Conservation (phyloP, 2,888 invertebrate genomes). For the Aporophyla lueneburgensis region DNA sequence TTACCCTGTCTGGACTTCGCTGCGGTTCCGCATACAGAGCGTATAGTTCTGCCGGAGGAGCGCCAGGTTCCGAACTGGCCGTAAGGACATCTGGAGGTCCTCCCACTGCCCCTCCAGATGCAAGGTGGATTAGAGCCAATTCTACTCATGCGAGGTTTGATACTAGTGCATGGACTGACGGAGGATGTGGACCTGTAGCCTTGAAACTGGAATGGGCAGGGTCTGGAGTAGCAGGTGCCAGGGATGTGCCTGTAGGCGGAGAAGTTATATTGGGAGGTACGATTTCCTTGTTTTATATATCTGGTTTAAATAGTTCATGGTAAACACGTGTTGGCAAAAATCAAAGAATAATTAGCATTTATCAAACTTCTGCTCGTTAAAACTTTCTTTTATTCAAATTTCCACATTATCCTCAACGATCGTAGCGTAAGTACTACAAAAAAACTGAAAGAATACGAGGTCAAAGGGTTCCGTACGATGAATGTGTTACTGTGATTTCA, state of each 20-base stretch:
- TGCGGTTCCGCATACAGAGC: constrained; percentile 96
- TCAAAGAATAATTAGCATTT: constrained; percentile 16
- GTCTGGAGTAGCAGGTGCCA: constrained; percentile 86
- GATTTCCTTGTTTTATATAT: constrained; percentile 37
- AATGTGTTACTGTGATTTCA: too few species aligned
- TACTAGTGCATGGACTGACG: constrained; percentile 95
- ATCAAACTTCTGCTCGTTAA: not conserved
- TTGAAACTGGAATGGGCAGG: constrained; percentile 94
- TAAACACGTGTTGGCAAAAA: not conserved
- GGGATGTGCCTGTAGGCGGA: constrained; percentile 87
- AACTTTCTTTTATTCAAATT: constrained; percentile 11
- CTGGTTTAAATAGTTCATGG: not conserved
- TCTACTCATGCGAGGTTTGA: constrained; percentile 95
- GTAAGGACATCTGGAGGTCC: constrained; percentile 95
- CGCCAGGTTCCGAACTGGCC: constrained; percentile 93
- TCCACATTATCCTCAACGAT: not conserved
- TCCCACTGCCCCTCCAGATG: constrained; percentile 92
- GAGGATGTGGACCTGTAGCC: constrained; percentile 95
- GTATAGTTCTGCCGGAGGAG: constrained; percentile 95
- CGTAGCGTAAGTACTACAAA: not conserved
- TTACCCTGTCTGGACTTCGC: constrained; percentile 93
- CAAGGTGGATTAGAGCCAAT: constrained; percentile 94
- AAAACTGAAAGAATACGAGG: too few species aligned
- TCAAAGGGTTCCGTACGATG: too few species aligned
- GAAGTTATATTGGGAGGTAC: constrained; percentile 87